A percentile compares a stretch with the other conserved stretches of the same genome.
Evolutionary conservation across 2,888 invertebrate genomes (phyloP).

Genomic region (Apamea crenata): DNA sequence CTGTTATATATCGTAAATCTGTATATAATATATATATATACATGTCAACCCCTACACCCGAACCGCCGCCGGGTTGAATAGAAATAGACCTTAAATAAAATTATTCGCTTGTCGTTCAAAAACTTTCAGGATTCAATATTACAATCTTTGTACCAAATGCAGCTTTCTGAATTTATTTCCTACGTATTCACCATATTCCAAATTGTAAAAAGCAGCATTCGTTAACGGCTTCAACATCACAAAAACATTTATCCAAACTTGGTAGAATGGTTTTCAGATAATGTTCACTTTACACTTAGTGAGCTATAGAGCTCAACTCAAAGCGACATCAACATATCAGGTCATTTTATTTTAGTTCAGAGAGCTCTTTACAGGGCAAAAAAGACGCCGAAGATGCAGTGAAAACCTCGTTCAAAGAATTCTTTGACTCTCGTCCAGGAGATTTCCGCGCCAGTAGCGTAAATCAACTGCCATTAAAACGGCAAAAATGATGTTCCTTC

Average conservation of each 20-base stretch:
- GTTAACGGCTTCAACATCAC: background rate
- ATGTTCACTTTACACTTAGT: slow-evolving; percentile 36
- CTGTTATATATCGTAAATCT: slow-evolving; percentile 17
- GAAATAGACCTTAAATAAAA: background rate
- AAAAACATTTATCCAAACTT: slow-evolving; percentile 36
- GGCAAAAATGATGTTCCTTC: slow-evolving; percentile 62
- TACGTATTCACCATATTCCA: background rate
- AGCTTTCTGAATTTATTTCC: slow-evolving; percentile 10
- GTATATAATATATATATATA: background rate
- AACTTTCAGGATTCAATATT: slow-evolving; percentile 8
- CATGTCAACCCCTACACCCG: background rate
- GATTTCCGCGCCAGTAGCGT: slow-evolving; percentile 65
- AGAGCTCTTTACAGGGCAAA: slow-evolving; percentile 58
- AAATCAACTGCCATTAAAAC: slow-evolving; percentile 69
- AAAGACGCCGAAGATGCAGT: slow-evolving; percentile 62
- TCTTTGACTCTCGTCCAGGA: slow-evolving; percentile 66
- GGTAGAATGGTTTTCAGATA: slow-evolving; percentile 27
- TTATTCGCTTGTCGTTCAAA: background rate
- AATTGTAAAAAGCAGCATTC: slow-evolving; percentile 6
- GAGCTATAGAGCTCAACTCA: slow-evolving; percentile 35
- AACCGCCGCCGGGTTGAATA: background rate
- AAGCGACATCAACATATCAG: slow-evolving; percentile 64
- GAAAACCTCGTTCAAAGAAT: slow-evolving; percentile 67
- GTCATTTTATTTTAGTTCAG: slow-evolving; percentile 60
- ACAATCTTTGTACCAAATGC: background rate